Percentiles rank a stretch among this genome's conserved stretches.
phyloP scores from a whole-genome alignment of 2,888 invertebrate species.

The Pteria penguin region DNA sequence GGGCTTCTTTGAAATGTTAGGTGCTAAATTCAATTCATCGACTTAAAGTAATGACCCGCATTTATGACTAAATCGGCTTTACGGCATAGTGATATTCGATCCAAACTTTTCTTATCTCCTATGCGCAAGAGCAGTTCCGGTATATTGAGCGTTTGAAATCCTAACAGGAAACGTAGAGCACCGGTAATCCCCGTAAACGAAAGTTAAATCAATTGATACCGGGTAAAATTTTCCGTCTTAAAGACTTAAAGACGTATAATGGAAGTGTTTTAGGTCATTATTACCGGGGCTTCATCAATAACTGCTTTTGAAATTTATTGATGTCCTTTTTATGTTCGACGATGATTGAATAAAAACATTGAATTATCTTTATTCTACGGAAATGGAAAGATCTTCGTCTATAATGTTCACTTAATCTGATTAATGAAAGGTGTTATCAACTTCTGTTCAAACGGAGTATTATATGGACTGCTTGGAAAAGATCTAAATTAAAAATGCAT shows the following conservation, averaged over 20 bases:
- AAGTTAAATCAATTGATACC: constrained; percentile 47
- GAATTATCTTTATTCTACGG: constrained; percentile 39
- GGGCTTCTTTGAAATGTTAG: constrained; percentile 27
- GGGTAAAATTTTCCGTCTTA: constrained; percentile 37
- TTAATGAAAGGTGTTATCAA: constrained; percentile 13
- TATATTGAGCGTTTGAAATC: constrained; percentile 38
- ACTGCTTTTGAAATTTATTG: constrained; percentile 43
- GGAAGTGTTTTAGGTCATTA: constrained; percentile 45
- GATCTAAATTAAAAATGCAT: background rate
- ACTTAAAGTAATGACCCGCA: constrained; percentile 35
- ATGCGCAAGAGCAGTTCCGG: constrained; percentile 46
- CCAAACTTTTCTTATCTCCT: constrained; percentile 44
- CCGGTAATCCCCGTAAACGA: constrained; percentile 50
- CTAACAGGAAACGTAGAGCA: constrained; percentile 37
- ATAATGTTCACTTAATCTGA: constrained; percentile 30
- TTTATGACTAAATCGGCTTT: constrained; percentile 36
- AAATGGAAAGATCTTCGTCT: constrained; percentile 19
- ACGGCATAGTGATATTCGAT: constrained; percentile 29
- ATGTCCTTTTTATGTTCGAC: constrained; percentile 22
- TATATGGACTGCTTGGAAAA: background rate
- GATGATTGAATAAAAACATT: constrained; percentile 29
- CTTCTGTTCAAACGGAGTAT: background rate
- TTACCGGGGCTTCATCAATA: constrained; percentile 43
- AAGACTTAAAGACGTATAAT: constrained; percentile 48
- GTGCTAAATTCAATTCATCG: constrained; percentile 19